Percentiles rank a stretch among this genome's conserved stretches.
Conservation (phyloP, 2,113 vertebrate genomes). For the Centrocercus urophasianus region DNA sequence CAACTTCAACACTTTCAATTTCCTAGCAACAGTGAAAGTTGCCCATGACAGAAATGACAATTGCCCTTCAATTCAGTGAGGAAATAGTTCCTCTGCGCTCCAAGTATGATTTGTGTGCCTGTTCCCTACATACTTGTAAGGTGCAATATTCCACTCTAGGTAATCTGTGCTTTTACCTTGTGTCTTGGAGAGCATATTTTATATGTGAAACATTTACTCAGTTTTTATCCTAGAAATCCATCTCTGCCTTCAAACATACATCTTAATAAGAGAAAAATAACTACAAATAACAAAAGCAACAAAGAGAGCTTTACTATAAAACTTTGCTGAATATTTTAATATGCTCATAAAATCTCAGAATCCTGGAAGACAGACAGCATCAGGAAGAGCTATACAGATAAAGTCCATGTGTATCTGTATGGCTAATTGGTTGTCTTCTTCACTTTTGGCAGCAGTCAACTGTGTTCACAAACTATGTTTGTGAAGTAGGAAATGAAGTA, state of each 20-base stretch:
- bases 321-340: not conserved
- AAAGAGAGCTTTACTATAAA: not conserved
- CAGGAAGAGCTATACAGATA: not conserved
- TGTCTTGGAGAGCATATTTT: not conserved
- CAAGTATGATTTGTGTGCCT: not conserved
- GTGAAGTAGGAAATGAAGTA: not conserved
- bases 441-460: not conserved
- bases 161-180: not conserved
- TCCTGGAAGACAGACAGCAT: not conserved
- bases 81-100: not conserved
- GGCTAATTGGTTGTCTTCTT: not conserved
- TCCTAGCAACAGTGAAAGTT: not conserved
- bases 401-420: not conserved
- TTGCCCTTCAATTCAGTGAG: not conserved
- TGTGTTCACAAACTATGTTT: not conserved
- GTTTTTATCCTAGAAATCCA: not conserved
- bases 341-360: not conserved
- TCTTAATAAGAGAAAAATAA: not conserved
- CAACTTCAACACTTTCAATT: not conserved
- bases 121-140: not conserved
- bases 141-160: not conserved
- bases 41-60: not conserved
- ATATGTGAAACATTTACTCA: rapidly evolving
- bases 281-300: not conserved
- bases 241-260: not conserved